Evolutionary conservation across 1,140 invertebrate genomes (phyloP).

Genomic region (Temnothorax longispinosus): DNA sequence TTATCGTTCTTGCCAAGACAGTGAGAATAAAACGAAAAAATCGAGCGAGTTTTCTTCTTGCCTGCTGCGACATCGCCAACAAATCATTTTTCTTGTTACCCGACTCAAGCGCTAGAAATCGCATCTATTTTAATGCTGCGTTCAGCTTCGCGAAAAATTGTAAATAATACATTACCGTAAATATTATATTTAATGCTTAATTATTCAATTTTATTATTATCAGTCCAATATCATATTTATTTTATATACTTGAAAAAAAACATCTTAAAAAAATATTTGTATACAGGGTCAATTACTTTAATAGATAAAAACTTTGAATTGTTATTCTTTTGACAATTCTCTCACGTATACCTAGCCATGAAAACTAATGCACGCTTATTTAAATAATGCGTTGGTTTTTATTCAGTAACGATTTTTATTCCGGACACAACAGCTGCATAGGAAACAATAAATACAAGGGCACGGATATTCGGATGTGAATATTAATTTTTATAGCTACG

Average conservation of each 20-base stretch:
- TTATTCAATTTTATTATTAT: neutral
- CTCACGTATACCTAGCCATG: neutral
- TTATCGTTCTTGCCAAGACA: slow-evolving; percentile 34
- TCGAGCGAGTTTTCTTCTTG: neutral
- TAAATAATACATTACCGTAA: neutral
- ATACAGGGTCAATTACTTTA: neutral
- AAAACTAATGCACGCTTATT: neutral
- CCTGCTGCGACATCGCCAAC: neutral
- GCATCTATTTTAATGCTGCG: slow-evolving; percentile 11
- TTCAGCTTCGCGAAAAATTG: neutral
- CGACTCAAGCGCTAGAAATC: neutral
- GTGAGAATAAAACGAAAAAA: slow-evolving; percentile 19
- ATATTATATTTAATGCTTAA: neutral
- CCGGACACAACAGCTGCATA: neutral
- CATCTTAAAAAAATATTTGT: neutral
- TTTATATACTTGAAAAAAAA: neutral
- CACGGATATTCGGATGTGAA: slow-evolving; percentile 48
- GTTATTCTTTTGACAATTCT: neutral
- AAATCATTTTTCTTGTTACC: slow-evolving; percentile 47
- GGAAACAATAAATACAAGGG: slow-evolving; percentile 39
- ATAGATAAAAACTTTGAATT: neutral
- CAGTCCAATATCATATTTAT: neutral
- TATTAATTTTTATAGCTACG: slow-evolving; percentile 53
- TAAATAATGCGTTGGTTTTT: slow-evolving; percentile 13
- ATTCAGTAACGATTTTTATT: slow-evolving; percentile 41